Evolutionary conservation across 2,888 invertebrate genomes (phyloP), one percentile per base, ranked within the genome.

Genomic region (Pterostichus madidus): DNA sequence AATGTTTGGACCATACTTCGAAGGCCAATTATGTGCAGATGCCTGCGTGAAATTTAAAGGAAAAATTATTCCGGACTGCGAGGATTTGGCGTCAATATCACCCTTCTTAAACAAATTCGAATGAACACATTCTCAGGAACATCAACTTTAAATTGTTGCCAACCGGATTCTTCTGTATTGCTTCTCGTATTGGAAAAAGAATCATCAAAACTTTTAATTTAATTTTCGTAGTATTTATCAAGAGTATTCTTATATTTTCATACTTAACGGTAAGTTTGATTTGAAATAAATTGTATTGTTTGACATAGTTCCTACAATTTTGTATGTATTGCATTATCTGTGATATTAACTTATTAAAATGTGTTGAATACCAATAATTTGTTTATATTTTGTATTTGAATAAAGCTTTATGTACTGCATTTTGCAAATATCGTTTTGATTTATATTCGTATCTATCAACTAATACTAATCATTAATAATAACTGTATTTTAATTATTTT

Each of bases 1-100:
- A 89, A 96, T 96, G 94, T 94, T 95, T 85, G 97, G 96, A 0
- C 93, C 93, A 0, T 96, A 95, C 91, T 97, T 97, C 90, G 95
- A 97, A 87, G 97, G 96, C 0, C 94, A 96, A 73, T 92, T 95
- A 0, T 97, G 97, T 89, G 97, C 96, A 0, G 95, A 96, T 86
- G 93, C 95, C 85, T 97, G 97, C 89, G 92, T 97, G 85, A 95
- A 95, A 88, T 95, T 94, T 89, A 95, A 95, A 87, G 96, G 96
- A 84, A 96, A 95, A 89, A 92, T 95, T 84, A 95, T 96, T 82
- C 96, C 96, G 0, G 97, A 97, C 86, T 97, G 97, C 88, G 96
- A 96, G 89, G 94, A 97, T 87, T 93, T 94, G 85, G 93, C 93
- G 3, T 95, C 96, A 0, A 96, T 97, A 87, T 93, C 94, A 10